Evolutionary conservation across 2,797 vertebrate species (phyloP).

Genomic region (Leuciscus waleckii): DNA sequence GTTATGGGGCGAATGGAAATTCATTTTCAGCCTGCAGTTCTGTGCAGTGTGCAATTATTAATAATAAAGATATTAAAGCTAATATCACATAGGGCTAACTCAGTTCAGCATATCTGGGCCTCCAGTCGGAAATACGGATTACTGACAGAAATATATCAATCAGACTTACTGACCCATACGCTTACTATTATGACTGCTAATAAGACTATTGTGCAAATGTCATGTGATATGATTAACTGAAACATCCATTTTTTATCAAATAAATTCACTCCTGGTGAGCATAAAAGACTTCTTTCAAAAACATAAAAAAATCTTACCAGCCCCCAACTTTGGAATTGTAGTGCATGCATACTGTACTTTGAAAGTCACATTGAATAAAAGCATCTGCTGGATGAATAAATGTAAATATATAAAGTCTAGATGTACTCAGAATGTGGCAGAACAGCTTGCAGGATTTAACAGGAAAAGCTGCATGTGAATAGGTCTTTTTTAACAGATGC

Average conservation of each 20-base stretch:
- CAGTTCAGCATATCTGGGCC: constrained; percentile 14
- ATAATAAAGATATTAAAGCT: constrained; percentile 44
- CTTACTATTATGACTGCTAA: constrained; percentile 8
- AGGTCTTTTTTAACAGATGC: constrained; percentile 34
- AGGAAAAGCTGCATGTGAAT: constrained; percentile 25
- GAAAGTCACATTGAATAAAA: constrained; percentile 15
- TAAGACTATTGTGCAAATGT: constrained; percentile 13
- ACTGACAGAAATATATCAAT: constrained; percentile 21
- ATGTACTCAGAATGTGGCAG: constrained; percentile 23
- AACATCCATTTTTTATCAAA: background rate
- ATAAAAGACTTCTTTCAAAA: background rate
- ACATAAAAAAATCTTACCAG: background rate
- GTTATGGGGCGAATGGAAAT: constrained; percentile 33
- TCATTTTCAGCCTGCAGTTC: constrained; percentile 28
- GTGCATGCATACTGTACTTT: background rate
- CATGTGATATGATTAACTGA: background rate
- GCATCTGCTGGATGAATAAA: constrained; percentile 30
- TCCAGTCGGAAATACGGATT: constrained; percentile 3
- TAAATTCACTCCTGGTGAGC: background rate
- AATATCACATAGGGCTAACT: constrained; percentile 31
- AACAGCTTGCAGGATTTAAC: constrained; percentile 27
- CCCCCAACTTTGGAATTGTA: background rate
- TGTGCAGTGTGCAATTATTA: constrained; percentile 33
- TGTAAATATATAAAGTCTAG: constrained; percentile 19
- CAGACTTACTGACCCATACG: constrained; percentile 13